Conservation (phyloP, 2,113 vertebrate genomes). For the Cyrtonyx montezumae region DNA sequence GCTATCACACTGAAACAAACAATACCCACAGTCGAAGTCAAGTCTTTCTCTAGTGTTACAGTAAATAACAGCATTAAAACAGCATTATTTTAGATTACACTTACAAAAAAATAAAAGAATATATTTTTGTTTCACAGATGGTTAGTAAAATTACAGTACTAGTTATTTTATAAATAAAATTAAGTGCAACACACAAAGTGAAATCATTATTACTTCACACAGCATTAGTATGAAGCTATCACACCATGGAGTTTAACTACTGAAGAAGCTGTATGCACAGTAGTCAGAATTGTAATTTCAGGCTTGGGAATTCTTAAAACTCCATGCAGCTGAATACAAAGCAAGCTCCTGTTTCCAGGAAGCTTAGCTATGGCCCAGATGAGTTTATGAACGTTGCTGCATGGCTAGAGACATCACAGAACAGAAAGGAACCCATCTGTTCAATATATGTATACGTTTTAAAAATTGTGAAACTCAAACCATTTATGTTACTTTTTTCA, state of each 20-base stretch:
- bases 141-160: background rate
- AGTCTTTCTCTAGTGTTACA: background rate
- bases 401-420: background rate
- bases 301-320: background rate
- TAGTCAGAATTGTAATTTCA: background rate
- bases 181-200: background rate
- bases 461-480: background rate
- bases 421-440: background rate
- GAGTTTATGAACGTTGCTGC: background rate
- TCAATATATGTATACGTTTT: background rate
- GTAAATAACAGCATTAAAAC: background rate
- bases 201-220: background rate
- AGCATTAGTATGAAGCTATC: background rate
- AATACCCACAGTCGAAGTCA: background rate
- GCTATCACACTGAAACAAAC: conserved; percentile 87
- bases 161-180: background rate
- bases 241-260: background rate
- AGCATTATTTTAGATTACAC: background rate
- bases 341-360: background rate
- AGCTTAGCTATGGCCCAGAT: background rate
- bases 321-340: background rate
- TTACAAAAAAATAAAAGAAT: background rate
- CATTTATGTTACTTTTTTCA: background rate
- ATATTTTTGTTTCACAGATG: background rate
- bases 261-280: background rate